Base-by-base conservation (phyloP, 2,888 invertebrate genomes). In the Callyntrura sp. region DNA sequence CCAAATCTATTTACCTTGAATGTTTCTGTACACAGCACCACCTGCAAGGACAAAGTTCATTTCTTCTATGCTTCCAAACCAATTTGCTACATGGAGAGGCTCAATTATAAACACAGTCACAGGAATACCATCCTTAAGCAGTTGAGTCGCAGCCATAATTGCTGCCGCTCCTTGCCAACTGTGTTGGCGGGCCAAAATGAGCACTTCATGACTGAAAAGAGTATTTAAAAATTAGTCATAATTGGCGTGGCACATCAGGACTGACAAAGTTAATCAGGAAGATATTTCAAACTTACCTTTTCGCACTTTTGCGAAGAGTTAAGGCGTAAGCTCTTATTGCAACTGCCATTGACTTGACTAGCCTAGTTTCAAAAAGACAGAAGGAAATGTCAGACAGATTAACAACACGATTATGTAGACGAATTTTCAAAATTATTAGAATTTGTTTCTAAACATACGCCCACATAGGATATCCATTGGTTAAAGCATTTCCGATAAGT, bases 91-190 rank as follows among this genome's bases (percentile, higher is more conserved):
- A n/a, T 23, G 9, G 1, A n/a, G 14, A 12, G 23, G 5, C 11
- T 45, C 51, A 9, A 20, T n/a, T 35, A 70, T 68, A 20, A 48
- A 81, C 5, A 81, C 81, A 17, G 57, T 70, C 1, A 87, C 87
- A 20, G 11, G 43, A 0, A 87, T 8, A 1, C 51, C 25, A 1
- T 51, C 11, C 6, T 9, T 3, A 0, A 48, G n/a, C 11, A 88
- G 17, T 0, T 11, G n/a, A 4, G 20, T 55, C 0, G 62, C 88
- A 5, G 76, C 88, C 12, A 3, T 4, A 0, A 83, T 76, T 0
- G 68, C 88, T 20, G 88, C 28, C 0, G 25, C 68, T 6, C 88
- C 88, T 55, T 83, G 88, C 88, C 88, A 88, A 25, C 55, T 48
- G 8, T 12, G 25, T 4, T n/a, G 23, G 1, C 70, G 45, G 11